Evolutionary conservation across 2,113 vertebrate genomes (phyloP), one percentile per base, ranked within the genome.

Genomic region (Todiramphus saurophagus): DNA sequence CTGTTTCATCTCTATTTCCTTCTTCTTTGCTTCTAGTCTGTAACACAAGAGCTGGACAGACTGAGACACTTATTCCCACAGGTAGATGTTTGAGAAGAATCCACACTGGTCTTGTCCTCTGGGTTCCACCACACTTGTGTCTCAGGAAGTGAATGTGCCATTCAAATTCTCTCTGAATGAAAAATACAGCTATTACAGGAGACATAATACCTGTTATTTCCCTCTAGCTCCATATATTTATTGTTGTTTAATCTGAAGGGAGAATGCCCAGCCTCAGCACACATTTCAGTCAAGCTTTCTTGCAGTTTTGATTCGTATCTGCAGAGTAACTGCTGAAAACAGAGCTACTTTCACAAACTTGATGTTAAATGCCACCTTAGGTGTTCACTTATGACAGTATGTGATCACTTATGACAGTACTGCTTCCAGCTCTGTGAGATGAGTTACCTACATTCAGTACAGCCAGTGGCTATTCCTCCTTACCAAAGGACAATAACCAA

Each of bases 71-170:
- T 41, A 58, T 78, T 20, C 11, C 27, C 15, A 51, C 7, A 66
- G 23, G 20, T 43, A 37, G 53, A 37, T 39, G 3, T 39, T 8
- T 35, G 33, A 70, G 64, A 70, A 16, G 33, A 72, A 53, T 44
- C 16, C 9, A 2, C 28, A 11, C 35, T 35, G 35, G 20, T 80
- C 13, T 60, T 2, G 1, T 72, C 35, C 15, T 82, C 41, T 28
- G 10, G 16, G 19, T 51, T 76, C n/a, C 2, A 5, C 12, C 56
- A 68, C 20, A 1, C 18, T 30, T 43, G 13, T 3, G 0, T 51
- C 46, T 83, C 24, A 83, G 27, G 5, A 43, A 48, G 23, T 31
- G 35, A 87, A 51, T 0, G 0, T 41, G 33, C 19, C 19, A 23
- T 80, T 80, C 43, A 51, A 44, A 16, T 8, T 75, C 14, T 30